A percentile compares a stretch with the other conserved stretches of the same genome.
phyloP scores from a whole-genome alignment of 2,797 vertebrate genomes.

The Gephyroberyx darwinii region DNA sequence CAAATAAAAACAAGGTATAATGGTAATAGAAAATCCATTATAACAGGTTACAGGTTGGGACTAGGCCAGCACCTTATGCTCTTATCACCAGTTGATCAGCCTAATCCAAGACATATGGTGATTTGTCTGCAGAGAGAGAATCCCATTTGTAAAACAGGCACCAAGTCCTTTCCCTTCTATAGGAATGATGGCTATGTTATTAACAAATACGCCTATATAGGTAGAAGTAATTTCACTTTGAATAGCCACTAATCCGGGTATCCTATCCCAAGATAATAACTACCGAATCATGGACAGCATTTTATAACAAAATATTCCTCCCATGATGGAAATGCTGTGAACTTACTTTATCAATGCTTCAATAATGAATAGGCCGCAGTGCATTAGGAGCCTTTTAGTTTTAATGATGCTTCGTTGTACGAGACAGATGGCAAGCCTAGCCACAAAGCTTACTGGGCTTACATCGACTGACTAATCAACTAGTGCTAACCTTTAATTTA shows the following conservation, averaged over 20 bases:
- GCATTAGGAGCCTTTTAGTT: constrained; percentile 22
- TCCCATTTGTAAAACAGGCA: constrained; percentile 1
- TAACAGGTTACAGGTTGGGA: constrained; percentile 27
- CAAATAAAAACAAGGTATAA: neutral
- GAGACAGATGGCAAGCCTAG: constrained; percentile 67
- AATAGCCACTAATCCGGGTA: too few species aligned
- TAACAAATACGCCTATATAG: neutral
- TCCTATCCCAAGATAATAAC: neutral
- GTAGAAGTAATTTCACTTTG: too few species aligned
- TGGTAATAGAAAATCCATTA: neutral
- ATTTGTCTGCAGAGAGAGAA: constrained; percentile 32
- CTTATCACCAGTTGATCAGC: constrained; percentile 64
- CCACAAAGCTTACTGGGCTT: constrained; percentile 37
- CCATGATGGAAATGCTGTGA: neutral
- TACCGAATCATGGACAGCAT: neutral
- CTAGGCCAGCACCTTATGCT: constrained; percentile 45
- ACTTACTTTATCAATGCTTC: neutral
- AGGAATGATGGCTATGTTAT: neutral
- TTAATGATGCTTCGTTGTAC: constrained; percentile 49
- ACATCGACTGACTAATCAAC: constrained; percentile 33
- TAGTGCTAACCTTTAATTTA: constrained; percentile 50
- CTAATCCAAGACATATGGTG: constrained; percentile 57
- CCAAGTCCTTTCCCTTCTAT: neutral
- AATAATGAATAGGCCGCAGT: neutral
- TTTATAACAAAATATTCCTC: neutral